Percentiles rank a stretch among this genome's conserved stretches.
phyloP scores from a whole-genome alignment of 2,113 vertebrate genomes.

The Cottus gobio region DNA sequence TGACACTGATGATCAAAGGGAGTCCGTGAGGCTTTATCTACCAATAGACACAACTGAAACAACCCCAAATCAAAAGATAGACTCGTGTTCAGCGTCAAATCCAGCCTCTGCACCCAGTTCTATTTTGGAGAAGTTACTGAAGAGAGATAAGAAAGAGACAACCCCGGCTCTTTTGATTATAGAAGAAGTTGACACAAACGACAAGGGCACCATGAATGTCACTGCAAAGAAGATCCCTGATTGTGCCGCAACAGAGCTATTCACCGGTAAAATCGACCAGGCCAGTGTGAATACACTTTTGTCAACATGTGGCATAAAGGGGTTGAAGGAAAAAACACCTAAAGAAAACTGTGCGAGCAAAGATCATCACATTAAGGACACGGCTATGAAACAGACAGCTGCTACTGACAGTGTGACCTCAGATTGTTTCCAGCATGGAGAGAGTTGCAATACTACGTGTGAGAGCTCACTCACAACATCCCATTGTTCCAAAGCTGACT shows the following conservation, averaged over 20 bases:
- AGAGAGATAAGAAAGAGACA: constrained; percentile 62
- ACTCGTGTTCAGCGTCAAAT: constrained; percentile 11
- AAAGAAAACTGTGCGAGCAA: constrained; percentile 8
- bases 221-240: background rate
- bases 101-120: constrained; percentile 54
- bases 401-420: constrained; percentile 13
- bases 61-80: background rate
- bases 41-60: constrained; percentile 12
- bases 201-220: background rate
- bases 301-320: background rate
- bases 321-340: constrained; percentile 8
- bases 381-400: constrained; percentile 5
- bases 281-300: background rate
- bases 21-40: constrained; percentile 19
- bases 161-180: constrained; percentile 35
- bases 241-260: background rate
- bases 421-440: constrained; percentile 22
- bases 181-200: constrained; percentile 35
- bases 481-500: constrained; percentile 6
- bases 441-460: background rate
- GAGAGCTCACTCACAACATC: constrained; percentile 32
- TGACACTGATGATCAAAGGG: constrained; percentile 26
- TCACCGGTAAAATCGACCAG: constrained; percentile 1
- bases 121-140: constrained; percentile 77
- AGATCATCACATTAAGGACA: background rate